phyloP scores from a whole-genome alignment of 2,113 vertebrate species.

The Bujurquina vittata region DNA sequence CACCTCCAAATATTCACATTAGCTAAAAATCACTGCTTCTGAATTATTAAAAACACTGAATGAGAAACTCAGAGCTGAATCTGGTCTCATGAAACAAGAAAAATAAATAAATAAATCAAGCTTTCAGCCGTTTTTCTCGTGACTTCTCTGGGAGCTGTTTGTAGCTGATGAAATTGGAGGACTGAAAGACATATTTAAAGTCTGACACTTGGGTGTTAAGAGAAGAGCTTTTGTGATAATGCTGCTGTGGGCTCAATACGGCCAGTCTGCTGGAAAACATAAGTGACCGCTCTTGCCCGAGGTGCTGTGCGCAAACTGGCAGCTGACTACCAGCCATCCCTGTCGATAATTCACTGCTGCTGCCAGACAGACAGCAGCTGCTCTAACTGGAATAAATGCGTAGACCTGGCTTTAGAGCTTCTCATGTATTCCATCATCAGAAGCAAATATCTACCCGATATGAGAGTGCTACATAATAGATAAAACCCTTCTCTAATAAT shows the following conservation, averaged over 20 bases:
- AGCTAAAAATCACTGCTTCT: slow-evolving; percentile 41
- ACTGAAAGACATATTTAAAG: slow-evolving; percentile 30
- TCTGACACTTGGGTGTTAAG: slow-evolving; percentile 35
- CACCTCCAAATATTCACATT: slow-evolving; percentile 34
- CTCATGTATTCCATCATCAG: slow-evolving; percentile 33
- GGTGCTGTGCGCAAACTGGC: slow-evolving; percentile 39
- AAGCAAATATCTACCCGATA: slow-evolving; percentile 17
- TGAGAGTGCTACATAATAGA: neutral
- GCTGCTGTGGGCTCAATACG: slow-evolving; percentile 25
- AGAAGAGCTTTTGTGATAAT: slow-evolving; percentile 20
- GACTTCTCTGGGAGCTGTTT: neutral
- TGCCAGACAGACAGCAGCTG: slow-evolving; percentile 28
- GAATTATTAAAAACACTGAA: slow-evolving; percentile 36
- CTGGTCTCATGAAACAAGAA: neutral
- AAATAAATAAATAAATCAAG: neutral
- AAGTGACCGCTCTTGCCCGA: slow-evolving; percentile 28
- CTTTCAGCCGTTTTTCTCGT: neutral
- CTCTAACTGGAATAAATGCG: slow-evolving; percentile 59
- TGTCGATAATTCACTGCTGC: slow-evolving; percentile 53
- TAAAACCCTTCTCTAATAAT: slow-evolving; percentile 9
- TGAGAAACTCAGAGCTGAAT: slow-evolving; percentile 18
- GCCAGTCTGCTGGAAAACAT: slow-evolving; percentile 27
- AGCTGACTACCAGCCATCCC: slow-evolving; percentile 39
- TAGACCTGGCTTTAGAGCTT: slow-evolving; percentile 14
- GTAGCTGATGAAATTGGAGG: neutral